Conservation (phyloP, 1,140 invertebrate species). For the Atta texana region DNA sequence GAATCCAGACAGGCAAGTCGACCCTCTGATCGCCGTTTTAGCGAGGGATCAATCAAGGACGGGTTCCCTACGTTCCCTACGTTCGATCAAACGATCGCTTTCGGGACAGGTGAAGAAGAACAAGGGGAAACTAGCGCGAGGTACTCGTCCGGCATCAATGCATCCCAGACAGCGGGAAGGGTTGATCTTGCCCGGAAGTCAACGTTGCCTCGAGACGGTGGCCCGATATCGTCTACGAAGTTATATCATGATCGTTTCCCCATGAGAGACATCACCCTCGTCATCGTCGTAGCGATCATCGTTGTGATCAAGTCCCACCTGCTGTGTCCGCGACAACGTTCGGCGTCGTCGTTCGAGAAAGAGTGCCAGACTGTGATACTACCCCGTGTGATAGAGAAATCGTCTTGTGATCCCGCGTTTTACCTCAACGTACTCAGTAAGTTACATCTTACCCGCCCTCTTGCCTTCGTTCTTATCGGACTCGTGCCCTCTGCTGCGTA, state of each 20-base stretch:
- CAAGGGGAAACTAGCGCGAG: neutral
- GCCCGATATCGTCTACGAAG: constrained; percentile 35
- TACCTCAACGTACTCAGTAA: constrained; percentile 64
- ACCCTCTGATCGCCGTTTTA: too few relatives aligned
- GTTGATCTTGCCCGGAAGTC: constrained; percentile 68
- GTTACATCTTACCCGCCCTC: neutral
- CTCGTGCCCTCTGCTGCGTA: neutral
- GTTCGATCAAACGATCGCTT: constrained; percentile 8
- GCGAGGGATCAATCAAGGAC: neutral
- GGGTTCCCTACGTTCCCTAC: too few relatives aligned
- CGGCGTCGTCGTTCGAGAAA: constrained; percentile 30
- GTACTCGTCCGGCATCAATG: constrained; percentile 34
- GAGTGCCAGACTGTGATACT: constrained; percentile 75
- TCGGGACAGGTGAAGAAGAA: constrained; percentile 24
- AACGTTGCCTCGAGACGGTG: constrained; percentile 61
- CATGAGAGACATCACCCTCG: constrained; percentile 11
- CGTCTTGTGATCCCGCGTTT: constrained; percentile 55
- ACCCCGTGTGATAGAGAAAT: constrained; percentile 70
- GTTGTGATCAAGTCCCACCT: constrained; percentile 34
- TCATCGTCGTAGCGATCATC: constrained; percentile 23
- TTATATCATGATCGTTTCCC: constrained; percentile 16
- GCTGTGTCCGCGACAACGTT: neutral
- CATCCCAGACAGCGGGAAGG: constrained; percentile 61
- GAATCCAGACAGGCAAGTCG: constrained; percentile 11
- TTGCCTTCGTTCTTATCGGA: neutral